Evolutionary conservation across 2,113 vertebrate genomes (phyloP), one percentile per base, ranked within the genome.

Genomic region (Ceyx melanurus): DNA sequence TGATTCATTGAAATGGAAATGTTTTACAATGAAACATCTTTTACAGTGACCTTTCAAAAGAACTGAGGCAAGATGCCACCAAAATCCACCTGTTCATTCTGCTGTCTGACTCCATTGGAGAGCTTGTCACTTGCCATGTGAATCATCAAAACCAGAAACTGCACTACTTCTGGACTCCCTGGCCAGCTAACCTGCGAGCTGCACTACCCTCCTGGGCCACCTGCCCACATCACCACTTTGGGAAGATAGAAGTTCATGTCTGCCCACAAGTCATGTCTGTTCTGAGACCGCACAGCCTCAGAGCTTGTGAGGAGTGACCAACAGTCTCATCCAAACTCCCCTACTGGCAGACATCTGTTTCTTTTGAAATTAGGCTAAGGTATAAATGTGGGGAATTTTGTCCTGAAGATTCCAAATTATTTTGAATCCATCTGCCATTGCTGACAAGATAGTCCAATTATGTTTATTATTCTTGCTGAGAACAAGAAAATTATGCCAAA

Each of bases 1-100:
- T 91, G 92, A 95, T 95, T 95, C 86, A 94, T 67, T 90, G 73
- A 93, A 92, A 91, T 93, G 43, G 93, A 96, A 96, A 88, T 93
- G 96, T 96, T 96, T 96, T 91, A 95, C 68, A 90, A 74, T 90
- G 89, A 88, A 91, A n/a, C 86, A 94, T 94, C 88, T 93, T 96
- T 95, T 82, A 57, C 70, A 45, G 19, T 42, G 57, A 93, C 92
- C 94, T 83, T 60, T 83, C 53, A 88, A 61, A 18, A 83, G 86
- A 93, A 93, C 53, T 67, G 18, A 14, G 93, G 90, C 82, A 90
- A 78, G 70, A 54, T 72, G 86, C 88, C 86, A 78, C 45, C 0
- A 0, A 93, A 88, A 92, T 81, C 88, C 92, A 93, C 96, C 93
- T 82, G 92, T 75, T 92, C 23, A 40, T n/a, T 94, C 23, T 88